Percentiles rank a stretch among this genome's conserved stretches.
Evolutionary conservation across 92 coral and sea anemone genomes (phyloP).

Genomic region (Palythoa heliodiscus): DNA sequence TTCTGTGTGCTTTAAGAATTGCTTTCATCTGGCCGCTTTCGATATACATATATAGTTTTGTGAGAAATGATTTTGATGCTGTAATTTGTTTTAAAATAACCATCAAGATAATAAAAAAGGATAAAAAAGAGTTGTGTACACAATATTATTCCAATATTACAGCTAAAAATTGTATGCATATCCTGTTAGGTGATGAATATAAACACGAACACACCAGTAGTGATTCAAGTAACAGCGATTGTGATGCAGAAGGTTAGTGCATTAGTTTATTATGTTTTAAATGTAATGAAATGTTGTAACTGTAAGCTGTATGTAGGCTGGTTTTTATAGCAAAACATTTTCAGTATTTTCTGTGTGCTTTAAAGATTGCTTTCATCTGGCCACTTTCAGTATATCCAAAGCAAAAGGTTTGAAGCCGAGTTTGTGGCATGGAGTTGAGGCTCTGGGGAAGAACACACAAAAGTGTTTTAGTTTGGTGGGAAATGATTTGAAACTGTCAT

Average conservation of each 20-base stretch:
- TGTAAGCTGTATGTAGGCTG: neutral
- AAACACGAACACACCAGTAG: neutral
- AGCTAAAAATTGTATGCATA: neutral
- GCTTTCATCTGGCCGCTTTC: neutral
- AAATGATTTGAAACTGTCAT: slow-evolving; percentile 5
- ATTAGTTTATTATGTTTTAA: neutral
- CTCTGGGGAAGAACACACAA: slow-evolving; percentile 2
- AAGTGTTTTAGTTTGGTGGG: slow-evolving; percentile 7
- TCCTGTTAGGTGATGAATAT: neutral
- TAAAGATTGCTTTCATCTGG: neutral
- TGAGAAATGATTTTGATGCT: neutral
- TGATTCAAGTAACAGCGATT: neutral
- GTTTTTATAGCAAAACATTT: slow-evolving; percentile 4
- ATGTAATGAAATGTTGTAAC: neutral
- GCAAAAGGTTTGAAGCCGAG: neutral
- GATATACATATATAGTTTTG: neutral
- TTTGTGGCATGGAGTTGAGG: slow-evolving; percentile 12
- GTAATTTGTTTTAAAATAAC: slow-evolving; percentile 3
- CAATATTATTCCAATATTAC: neutral
- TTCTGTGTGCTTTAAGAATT: neutral
- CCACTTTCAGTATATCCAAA: slow-evolving; percentile 2
- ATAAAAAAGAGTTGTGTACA: neutral
- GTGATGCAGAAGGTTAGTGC: neutral
- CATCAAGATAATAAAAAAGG: neutral
- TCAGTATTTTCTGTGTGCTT: slow-evolving; percentile 4